Base-by-base conservation (phyloP, 2,888 invertebrate genomes). In the Acleris literana region DNA sequence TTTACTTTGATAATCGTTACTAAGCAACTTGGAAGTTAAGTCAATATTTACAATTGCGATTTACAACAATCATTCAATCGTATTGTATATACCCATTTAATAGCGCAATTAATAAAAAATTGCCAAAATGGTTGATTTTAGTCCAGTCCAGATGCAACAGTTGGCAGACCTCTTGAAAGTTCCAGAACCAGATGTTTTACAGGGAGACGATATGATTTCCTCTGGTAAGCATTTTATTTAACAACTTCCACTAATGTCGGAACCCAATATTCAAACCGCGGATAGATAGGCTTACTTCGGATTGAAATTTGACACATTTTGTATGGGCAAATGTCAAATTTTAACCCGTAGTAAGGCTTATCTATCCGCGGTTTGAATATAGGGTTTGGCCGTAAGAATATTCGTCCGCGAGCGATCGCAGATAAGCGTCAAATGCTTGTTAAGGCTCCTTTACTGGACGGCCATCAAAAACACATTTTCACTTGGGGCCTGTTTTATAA, bases 141-240 rank as follows among this genome's bases (percentile, higher is more conserved):
- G 85, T 1, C 75, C 82, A 2, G 75, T 71, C n/a, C 75, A 80
- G 20, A 85, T 92, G 81, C 74, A 82, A 61, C 85, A 87, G 67
- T 77, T 92, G 63, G 83, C 76, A 1, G 88, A 86, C 57, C 65
- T 92, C 66, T 72, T 92, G 20, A 80, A 80, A 57, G 81, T 84
- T 33, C 90, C 92, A 6, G 92, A 90, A 72, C 87, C 88, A 25
- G 92, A 91, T 59, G 82, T 92, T 33, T 73, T 91, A 29, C 92
- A 92, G 76, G 92, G 92, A 52, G 85, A 88, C 3, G 86, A 90
- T 70, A 77, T 88, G 46, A 76, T 82, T 16, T 70, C 83, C 25
- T 74, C 83, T 61, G 83, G 89, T 88, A 74, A 69, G 70, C 60
- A 9, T 20, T 56, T 52, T 22, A 20, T 17, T 46, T 54, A 13